Evolutionary conservation across 2,888 invertebrate species (phyloP), one percentile per base, ranked within the genome.

Genomic region (Agrotis segetum): DNA sequence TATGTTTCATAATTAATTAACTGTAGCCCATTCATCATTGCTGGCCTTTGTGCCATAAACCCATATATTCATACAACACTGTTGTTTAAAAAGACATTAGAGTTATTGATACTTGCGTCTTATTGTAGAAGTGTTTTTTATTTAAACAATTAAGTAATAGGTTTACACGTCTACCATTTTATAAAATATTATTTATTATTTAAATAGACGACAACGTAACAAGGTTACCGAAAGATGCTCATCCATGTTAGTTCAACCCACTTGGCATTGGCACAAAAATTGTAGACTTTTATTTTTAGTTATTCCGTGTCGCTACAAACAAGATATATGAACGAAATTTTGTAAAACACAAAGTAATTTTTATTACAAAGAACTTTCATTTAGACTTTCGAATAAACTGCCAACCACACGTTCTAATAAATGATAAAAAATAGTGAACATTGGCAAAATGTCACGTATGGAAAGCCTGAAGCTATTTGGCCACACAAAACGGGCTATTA

Each of bases 401-500:
- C 29, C 34, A 58, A 56, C 19, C 47, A 24, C 53, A 29, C 13
- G n/a, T 6, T 58, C 17, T 21, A 66, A 50, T 13, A 29, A 34
- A 58, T 47, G 34, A 66, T 69, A 64, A 66, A 77, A 68, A 63
- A 50, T 13, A 11, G 79, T 63, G 52, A 44, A 49, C 59, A 56
- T 59, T 67, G 64, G 64, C 50, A 68, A 65, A 73, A 65, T 16
- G 67, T 71, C 49, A 73, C 71, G 78, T 82, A 84, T 86, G 85
- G 84, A 87, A 78, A 82, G 78, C 80, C 59, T 63, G 62, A 77
- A 85, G 79, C 84, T 69, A 82, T 86, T 75, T 61, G 60, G 77
- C 62, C 63, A 67, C 81, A 89, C 90, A 92, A 91, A 92, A 89
- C 82, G 74, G 77, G 76, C 88, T 89, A 90, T 91, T 89, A 89